Evolutionary conservation across 2,888 invertebrate species (phyloP).

Genomic region (Watsonalla cultraria): DNA sequence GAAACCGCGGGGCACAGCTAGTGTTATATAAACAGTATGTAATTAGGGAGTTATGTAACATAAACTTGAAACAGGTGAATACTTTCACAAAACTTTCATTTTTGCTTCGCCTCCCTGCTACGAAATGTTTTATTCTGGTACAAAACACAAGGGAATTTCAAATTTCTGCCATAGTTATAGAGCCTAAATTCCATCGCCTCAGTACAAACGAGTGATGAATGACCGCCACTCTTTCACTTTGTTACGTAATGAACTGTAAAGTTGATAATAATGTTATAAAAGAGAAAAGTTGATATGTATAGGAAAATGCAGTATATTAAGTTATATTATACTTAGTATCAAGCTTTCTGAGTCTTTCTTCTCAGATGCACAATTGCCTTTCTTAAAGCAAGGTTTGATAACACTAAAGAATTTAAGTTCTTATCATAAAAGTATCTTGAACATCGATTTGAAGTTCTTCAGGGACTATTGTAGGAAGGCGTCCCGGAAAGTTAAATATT

Average conservation of each 20-base stretch:
- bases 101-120: conserved; percentile 24
- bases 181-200: conserved; percentile 5
- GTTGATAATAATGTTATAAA: neutral
- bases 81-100: conserved; percentile 59
- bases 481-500: no score
- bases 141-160: conserved; percentile 7
- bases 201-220: conserved; percentile 15
- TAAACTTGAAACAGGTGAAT: conserved; percentile 23
- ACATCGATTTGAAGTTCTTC: no score
- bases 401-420: no score
- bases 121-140: neutral
- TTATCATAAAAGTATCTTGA: no score
- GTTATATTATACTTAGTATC: neutral
- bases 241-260: neutral
- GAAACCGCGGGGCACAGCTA: no score
- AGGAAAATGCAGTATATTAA: neutral
- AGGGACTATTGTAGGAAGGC: no score
- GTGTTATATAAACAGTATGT: neutral
- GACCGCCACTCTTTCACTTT: conserved; percentile 3
- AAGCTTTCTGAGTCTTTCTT: no score
- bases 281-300: neutral
- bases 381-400: no score
- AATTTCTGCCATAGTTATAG: neutral
- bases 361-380: no score
- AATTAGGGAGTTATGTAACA: neutral